Percentiles rank a stretch among this genome's conserved stretches.
These are phyloP conservation scores for Morone saxatilis DNA, from an alignment of 2,113 vertebrate genomes.

Conservation along the genomic window DNA sequence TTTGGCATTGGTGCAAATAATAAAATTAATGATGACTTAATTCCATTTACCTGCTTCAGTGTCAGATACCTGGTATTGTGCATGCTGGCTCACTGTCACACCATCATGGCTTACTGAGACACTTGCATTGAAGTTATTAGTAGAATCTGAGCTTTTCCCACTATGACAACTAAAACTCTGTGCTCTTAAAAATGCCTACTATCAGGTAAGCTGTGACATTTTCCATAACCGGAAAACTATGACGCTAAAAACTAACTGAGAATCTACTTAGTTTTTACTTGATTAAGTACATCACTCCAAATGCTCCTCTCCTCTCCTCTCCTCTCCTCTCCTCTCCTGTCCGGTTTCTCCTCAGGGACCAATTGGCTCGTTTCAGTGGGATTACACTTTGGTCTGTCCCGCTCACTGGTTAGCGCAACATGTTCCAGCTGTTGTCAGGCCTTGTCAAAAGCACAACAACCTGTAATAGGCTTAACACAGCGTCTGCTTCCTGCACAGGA, in stretches of 20 bases:
- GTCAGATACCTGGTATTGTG: too few species aligned
- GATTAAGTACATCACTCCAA: background rate
- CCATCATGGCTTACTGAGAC: background rate
- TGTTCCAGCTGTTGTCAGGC: slow-evolving; percentile 71
- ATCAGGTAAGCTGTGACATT: background rate
- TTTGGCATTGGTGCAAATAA: too few species aligned
- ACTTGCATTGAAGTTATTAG: background rate
- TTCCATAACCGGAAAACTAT: too few species aligned
- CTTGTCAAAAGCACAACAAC: slow-evolving; percentile 70
- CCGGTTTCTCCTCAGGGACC: background rate
- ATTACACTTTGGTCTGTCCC: slow-evolving; percentile 50
- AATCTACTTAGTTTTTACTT: background rate
- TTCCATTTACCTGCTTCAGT: too few species aligned
- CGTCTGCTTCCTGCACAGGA: slow-evolving; percentile 57
- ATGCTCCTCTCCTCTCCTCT: slow-evolving; percentile 3
- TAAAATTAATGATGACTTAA: too few species aligned
- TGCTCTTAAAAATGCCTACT: background rate
- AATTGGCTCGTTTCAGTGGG: slow-evolving; percentile 51
- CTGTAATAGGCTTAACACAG: slow-evolving; percentile 75
- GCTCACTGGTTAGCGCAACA: slow-evolving; percentile 39
- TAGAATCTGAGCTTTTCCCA: background rate
- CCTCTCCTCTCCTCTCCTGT: slow-evolving; percentile 23
- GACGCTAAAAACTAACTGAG: background rate
- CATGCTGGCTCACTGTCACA: background rate
- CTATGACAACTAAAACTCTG: too few species aligned